A percentile compares a stretch with the other conserved stretches of the same genome.
phyloP scores from a whole-genome alignment of 2,113 vertebrate genomes.

The Sisor rabdophorus region DNA sequence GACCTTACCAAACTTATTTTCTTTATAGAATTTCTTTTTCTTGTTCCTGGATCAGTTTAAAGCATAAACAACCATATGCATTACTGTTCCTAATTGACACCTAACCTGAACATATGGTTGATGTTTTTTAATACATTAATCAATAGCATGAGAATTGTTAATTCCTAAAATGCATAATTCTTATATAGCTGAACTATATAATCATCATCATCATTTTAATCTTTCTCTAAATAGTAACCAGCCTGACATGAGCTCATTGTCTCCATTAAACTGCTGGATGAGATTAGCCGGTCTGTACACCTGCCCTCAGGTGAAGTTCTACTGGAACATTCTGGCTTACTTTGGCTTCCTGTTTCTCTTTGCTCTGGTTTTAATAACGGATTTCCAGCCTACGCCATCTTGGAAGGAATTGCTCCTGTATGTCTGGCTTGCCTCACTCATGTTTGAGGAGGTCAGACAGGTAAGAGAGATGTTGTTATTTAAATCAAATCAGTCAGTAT shows the following conservation, averaged over 20 bases:
- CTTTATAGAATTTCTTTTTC: neutral
- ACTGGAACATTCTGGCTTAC: conserved; percentile 85
- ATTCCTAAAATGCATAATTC: neutral
- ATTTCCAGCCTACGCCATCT: conserved; percentile 84
- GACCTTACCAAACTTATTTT: neutral
- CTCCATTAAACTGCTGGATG: conserved; percentile 54
- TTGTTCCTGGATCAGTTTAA: no score
- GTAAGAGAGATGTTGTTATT: conserved; percentile 57
- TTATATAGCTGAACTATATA: neutral
- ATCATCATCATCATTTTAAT: neutral
- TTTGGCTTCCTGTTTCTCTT: conserved; percentile 90
- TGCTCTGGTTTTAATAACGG: conserved; percentile 84
- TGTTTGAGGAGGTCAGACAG: conserved; percentile 90
- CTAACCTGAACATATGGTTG: neutral
- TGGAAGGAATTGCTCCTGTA: conserved; percentile 79
- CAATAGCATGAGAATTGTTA: neutral
- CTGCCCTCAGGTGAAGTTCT: conserved; percentile 84
- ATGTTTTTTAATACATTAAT: neutral
- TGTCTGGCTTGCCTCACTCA: conserved; percentile 84
- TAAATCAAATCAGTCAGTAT: no score
- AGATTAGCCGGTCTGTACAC: conserved; percentile 74
- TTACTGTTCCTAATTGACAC: neutral
- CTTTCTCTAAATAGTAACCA: conserved; percentile 36
- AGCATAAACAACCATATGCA: no score
- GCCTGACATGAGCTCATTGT: conserved; percentile 21